Conservation (phyloP, 1,140 invertebrate genomes). For the Radopholus similis region DNA sequence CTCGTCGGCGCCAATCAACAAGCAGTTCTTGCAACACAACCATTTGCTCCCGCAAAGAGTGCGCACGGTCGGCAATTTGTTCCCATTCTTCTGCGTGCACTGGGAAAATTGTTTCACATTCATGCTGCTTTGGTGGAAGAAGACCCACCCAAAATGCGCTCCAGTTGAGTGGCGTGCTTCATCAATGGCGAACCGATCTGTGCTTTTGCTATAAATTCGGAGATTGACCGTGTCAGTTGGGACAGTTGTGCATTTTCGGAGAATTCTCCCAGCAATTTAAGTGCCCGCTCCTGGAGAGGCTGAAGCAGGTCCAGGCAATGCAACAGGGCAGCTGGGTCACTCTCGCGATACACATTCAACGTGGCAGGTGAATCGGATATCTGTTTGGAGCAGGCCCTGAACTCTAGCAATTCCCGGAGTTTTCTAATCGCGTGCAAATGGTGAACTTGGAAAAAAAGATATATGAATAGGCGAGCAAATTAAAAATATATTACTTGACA, state of each 20-base stretch:
- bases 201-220: conserved; percentile 66
- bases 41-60: conserved; percentile 74
- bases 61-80: conserved; percentile 75
- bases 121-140: not conserved
- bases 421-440: conserved; percentile 20
- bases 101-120: conserved; percentile 32
- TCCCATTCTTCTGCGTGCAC: conserved; percentile 53
- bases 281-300: conserved; percentile 67
- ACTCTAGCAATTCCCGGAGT: not conserved
- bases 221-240: conserved; percentile 66
- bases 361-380: not conserved
- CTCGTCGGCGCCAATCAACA: conserved; percentile 83
- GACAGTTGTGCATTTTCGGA: conserved; percentile 81
- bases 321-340: conserved; percentile 74
- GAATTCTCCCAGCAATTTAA: conserved; percentile 75
- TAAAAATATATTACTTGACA: not conserved
- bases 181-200: conserved; percentile 74
- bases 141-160: conserved; percentile 67
- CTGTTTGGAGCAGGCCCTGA: not conserved
- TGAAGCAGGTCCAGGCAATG: conserved; percentile 71
- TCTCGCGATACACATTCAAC: conserved; percentile 79
- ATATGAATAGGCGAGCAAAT: not conserved
- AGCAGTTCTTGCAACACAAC: conserved; percentile 74
- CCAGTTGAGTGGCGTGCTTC: conserved; percentile 81
- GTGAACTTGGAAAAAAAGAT: conserved; percentile 4